Conservation (phyloP, 2,888 invertebrate genomes). For the Lasius platythorax region DNA sequence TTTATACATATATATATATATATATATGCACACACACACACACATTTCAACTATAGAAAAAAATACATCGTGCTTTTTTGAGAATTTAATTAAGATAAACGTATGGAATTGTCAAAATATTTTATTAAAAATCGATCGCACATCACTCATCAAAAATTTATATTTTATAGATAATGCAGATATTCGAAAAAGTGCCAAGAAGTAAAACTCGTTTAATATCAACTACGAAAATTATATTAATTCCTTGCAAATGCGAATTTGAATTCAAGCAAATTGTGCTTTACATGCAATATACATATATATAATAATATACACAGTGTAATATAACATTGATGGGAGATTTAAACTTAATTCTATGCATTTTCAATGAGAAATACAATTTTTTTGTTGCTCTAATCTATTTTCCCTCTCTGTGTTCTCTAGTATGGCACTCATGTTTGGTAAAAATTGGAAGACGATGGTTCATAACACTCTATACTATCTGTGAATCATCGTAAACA, state of each 20-base stretch:
- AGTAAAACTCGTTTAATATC: not conserved
- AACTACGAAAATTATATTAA: slow-evolving; percentile 4
- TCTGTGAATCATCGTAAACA: slow-evolving; percentile 47
- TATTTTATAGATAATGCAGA: slow-evolving; percentile 35
- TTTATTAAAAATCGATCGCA: slow-evolving; percentile 67
- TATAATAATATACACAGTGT: slow-evolving; percentile 40
- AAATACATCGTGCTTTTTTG: not conserved
- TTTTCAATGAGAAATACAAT: slow-evolving; percentile 50
- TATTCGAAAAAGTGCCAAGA: slow-evolving; percentile 30
- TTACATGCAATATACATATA: slow-evolving; percentile 11
- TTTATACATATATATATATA: not conserved
- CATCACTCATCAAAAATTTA: slow-evolving; percentile 32
- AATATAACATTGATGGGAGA: slow-evolving; percentile 46
- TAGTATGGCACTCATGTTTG: slow-evolving; percentile 71
- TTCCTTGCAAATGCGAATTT: not conserved
- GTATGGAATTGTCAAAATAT: slow-evolving; percentile 36
- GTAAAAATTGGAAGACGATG: slow-evolving; percentile 73
- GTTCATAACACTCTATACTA: slow-evolving; percentile 43
- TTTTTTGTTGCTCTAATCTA: slow-evolving; percentile 26
- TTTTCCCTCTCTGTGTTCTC: slow-evolving; percentile 5
- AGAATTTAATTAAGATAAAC: not conserved
- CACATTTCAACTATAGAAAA: not conserved
- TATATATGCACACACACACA: not conserved
- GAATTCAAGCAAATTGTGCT: slow-evolving; percentile 23
- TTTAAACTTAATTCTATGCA: slow-evolving; percentile 47